Evolutionary conservation across 2,888 invertebrate genomes (phyloP), one percentile per base, ranked within the genome.

Genomic region (Andricus curvator): DNA sequence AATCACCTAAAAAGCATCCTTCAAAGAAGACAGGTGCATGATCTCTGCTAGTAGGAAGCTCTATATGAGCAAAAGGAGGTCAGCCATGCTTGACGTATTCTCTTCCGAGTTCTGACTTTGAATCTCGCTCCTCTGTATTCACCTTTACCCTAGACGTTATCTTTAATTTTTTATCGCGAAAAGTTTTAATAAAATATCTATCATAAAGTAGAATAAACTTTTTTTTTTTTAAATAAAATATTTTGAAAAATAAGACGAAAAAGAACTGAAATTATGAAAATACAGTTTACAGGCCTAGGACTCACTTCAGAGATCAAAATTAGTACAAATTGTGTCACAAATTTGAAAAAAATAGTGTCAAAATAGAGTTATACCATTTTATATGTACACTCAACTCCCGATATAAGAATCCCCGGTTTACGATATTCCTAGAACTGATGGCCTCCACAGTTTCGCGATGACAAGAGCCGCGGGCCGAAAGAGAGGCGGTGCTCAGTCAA

Each of bases 1-100:
- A 13, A 68, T 68, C 25, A 15, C 11, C 13, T 15, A 17, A 68
- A 68, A 48, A 68, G 13, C n/a, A 25, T 17, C 8, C n/a, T 22
- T 44, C 41, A 48, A 68, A 68, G 44, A 68, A 44, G 44, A 15
- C 48, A 68, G 68, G 68, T 68, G 68, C 68, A 68, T 68, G 44
- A 22, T 13, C 68, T 68, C 68, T 68, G 48, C 8, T 8, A 67
- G 68, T 48, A 44, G 48, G 25, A 68, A 44, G 44, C 48, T 68
- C 11, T 56, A 2, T 56, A 8, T 25, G 25, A 68, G 25, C 13
- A 25, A 9, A 68, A 68, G 22, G 25, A 68, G 68, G 37, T 37
- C 37, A 37, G 37, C 37, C 37, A 37, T 37, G 9, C 37, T 37
- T 8, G 8, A 37, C 37, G 37, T 37, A 37, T 37, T 37, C 37